phyloP scores from a whole-genome alignment of 2,113 vertebrate genomes.

The Cyphomyrus discorhynchus region DNA sequence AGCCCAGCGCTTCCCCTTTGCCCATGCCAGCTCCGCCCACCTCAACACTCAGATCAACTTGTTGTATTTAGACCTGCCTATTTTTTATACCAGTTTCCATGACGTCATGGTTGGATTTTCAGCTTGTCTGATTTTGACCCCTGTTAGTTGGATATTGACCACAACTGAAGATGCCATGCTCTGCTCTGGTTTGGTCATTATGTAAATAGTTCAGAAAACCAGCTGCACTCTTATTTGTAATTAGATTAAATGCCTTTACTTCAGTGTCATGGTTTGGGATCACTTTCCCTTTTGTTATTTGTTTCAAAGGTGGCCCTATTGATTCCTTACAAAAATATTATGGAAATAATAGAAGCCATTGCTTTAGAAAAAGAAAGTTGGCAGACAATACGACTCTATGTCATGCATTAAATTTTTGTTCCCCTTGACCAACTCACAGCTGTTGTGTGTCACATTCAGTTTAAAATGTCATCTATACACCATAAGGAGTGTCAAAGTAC shows the following conservation, averaged over 20 bases:
- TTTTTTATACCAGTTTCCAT: not conserved
- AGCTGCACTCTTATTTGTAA: not conserved
- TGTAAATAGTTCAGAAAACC: not conserved
- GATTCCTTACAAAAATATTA: not conserved
- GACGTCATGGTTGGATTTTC: not conserved
- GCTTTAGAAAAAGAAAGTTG: not conserved
- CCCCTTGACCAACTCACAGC: slow-evolving; percentile 14
- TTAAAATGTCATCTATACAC: slow-evolving; percentile 19
- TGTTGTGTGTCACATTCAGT: slow-evolving; percentile 4
- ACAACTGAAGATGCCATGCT: not conserved
- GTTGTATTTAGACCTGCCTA: not conserved
- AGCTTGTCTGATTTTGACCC: not conserved
- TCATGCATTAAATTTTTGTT: not conserved
- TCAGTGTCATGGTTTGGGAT: not conserved
- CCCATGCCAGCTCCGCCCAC: not conserved
- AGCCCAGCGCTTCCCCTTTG: not conserved
- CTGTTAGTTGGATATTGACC: not conserved
- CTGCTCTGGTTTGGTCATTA: not conserved
- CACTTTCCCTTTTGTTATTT: not conserved
- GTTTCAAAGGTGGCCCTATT: not conserved
- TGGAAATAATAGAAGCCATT: not conserved
- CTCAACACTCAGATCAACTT: not conserved
- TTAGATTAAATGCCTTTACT: not conserved
- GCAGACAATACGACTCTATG: not conserved
- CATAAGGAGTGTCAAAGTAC: not conserved